A percentile compares a stretch with the other conserved stretches of the same genome.
These are phyloP conservation scores for Calliphora vicina DNA, from an alignment of 1,140 invertebrate genomes.

Conservation along the genomic window DNA sequence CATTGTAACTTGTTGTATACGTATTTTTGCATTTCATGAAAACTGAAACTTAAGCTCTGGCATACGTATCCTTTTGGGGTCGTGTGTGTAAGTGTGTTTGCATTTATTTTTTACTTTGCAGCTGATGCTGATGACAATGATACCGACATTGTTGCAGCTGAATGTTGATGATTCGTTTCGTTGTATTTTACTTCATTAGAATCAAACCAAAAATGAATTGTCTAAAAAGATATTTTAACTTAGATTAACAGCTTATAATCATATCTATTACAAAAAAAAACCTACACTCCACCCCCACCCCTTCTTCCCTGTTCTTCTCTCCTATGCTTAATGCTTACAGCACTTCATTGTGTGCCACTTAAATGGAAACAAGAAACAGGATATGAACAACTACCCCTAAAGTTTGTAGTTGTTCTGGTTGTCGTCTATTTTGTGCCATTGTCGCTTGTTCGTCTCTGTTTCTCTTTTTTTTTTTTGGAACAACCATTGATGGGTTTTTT, in stretches of 20 bases:
- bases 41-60: neutral
- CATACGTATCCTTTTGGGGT: neutral
- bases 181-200: neutral
- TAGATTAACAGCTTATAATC: conserved; percentile 32
- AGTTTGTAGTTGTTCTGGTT: neutral
- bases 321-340: too few species aligned
- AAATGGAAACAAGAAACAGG: neutral
- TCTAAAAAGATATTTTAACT: conserved; percentile 18
- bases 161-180: neutral
- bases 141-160: conserved; percentile 3
- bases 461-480: neutral
- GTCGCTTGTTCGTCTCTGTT: neutral
- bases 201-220: conserved; percentile 6
- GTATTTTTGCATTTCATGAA: neutral
- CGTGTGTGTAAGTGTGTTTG: neutral
- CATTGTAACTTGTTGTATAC: neutral
- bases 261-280: conserved; percentile 6
- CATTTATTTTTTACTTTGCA: neutral
- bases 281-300: neutral
- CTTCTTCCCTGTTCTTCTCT: neutral
- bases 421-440: conserved; percentile 4
- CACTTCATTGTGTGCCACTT: neutral
- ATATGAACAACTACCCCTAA: conserved; percentile 1
- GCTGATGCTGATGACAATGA: neutral
- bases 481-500: neutral